Conservation (phyloP, 2,113 vertebrate species). For the Tamias sibiricus region DNA sequence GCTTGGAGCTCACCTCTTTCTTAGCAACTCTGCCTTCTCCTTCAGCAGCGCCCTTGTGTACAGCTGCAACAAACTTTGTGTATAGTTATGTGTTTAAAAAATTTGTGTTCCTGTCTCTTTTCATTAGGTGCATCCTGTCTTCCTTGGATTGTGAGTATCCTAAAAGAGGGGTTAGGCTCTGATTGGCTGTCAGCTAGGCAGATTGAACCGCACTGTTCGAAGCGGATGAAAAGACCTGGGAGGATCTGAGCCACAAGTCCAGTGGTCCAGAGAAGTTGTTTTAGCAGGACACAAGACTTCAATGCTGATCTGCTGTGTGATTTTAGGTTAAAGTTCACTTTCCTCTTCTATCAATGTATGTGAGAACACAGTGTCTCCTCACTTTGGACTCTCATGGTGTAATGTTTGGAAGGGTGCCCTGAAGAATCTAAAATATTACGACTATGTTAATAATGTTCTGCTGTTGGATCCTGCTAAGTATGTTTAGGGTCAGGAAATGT, state of each 20-base stretch:
- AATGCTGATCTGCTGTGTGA: neutral
- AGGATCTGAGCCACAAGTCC: neutral
- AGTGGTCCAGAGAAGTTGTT: neutral
- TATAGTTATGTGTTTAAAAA: slow-evolving; percentile 19
- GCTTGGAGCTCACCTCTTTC: neutral
- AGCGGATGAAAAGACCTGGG: neutral
- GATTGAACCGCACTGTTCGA: neutral
- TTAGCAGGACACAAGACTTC: neutral
- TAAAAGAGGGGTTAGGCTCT: neutral
- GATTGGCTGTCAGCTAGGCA: neutral
- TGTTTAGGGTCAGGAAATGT: neutral
- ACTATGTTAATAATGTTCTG: neutral
- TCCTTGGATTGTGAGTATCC: neutral
- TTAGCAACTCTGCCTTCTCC: neutral
- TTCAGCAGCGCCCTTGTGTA: neutral
- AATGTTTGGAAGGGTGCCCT: neutral
- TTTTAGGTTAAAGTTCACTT: neutral
- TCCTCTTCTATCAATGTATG: neutral
- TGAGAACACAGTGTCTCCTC: neutral
- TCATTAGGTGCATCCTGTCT: slow-evolving; percentile 5
- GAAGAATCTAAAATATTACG: neutral
- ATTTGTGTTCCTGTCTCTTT: slow-evolving; percentile 59
- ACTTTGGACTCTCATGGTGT: neutral
- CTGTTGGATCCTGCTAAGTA: neutral
- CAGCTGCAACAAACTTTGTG: slow-evolving; percentile 28